phyloP scores from a whole-genome alignment of 92 coral and sea anemone genomes.

The Paramuricea clavata region DNA sequence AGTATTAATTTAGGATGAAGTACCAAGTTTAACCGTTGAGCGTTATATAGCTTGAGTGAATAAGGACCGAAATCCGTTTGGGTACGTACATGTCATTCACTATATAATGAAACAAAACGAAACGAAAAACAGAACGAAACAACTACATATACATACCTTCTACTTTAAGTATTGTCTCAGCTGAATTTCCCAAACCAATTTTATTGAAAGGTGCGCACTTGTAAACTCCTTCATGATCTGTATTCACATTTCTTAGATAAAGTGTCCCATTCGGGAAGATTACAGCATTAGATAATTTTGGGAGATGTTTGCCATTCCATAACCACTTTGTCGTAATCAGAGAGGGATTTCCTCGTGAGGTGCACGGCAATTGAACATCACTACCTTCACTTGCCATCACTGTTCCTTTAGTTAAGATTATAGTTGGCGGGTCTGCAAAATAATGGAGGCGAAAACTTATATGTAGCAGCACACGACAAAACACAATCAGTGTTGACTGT shows the following conservation, averaged over 20 bases:
- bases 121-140: not conserved
- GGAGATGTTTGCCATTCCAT: slow-evolving; percentile 57
- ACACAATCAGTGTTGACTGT: not conserved
- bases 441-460: not conserved
- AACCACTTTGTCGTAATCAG: slow-evolving; percentile 85
- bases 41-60: too few relatives aligned
- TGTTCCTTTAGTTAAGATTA: slow-evolving; percentile 62
- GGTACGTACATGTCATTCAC: too few relatives aligned
- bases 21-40: too few relatives aligned
- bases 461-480: not conserved
- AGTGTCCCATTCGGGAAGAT: slow-evolving; percentile 87
- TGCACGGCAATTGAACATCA: slow-evolving; percentile 89
- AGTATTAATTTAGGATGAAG: too few relatives aligned
- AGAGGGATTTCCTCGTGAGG: slow-evolving; percentile 85
- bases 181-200: slow-evolving; percentile 79
- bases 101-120: not conserved
- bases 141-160: slow-evolving; percentile 64
- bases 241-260: slow-evolving; percentile 77
- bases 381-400: slow-evolving; percentile 77
- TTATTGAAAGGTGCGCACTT: slow-evolving; percentile 86
- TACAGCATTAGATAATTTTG: slow-evolving; percentile 56
- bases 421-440: slow-evolving; percentile 76
- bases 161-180: slow-evolving; percentile 74
- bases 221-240: slow-evolving; percentile 84
- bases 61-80: too few relatives aligned